Percentiles rank a stretch among this genome's conserved stretches.
These are phyloP conservation scores for Drosophila bunnanda DNA, from an alignment of 2,888 invertebrate species.

Conservation along the genomic window DNA sequence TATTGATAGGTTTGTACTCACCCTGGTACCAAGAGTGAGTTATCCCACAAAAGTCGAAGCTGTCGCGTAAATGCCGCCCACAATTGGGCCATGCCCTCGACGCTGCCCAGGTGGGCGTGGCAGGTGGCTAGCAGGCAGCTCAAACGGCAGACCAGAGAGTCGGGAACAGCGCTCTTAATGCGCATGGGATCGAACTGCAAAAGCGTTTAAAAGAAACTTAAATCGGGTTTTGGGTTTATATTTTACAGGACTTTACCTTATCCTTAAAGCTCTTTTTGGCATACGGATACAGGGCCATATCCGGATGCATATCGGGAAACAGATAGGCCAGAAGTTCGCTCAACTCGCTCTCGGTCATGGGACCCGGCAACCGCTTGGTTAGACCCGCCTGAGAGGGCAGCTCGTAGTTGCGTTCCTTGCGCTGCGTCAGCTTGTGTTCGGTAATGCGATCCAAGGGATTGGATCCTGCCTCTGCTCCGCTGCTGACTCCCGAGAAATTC, in stretches of 20 bases:
- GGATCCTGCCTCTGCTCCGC: slow-evolving; percentile 85
- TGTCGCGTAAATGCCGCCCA: slow-evolving; percentile 98
- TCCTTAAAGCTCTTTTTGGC: slow-evolving; percentile 84
- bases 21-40: slow-evolving; percentile 91
- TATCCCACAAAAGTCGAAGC: slow-evolving; percentile 95
- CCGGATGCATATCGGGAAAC: slow-evolving; percentile 94
- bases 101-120: slow-evolving; percentile 90
- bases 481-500: slow-evolving; percentile 85
- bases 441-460: slow-evolving; percentile 90
- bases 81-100: slow-evolving; percentile 91
- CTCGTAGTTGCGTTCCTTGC: slow-evolving; percentile 50
- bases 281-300: slow-evolving; percentile 86
- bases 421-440: slow-evolving; percentile 88
- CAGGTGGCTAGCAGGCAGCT: slow-evolving; percentile 90
- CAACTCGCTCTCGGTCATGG: slow-evolving; percentile 90
- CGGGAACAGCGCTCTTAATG: slow-evolving; percentile 90
- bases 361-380: slow-evolving; percentile 88
- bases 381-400: slow-evolving; percentile 84
- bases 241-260: slow-evolving; percentile 80
- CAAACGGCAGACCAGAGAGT: slow-evolving; percentile 93
- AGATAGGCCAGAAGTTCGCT: slow-evolving; percentile 92
- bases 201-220: slow-evolving; percentile 30
- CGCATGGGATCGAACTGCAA: slow-evolving; percentile 86
- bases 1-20: slow-evolving; percentile 84
- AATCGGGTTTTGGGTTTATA: too few species aligned